Percentiles rank a stretch among this genome's conserved stretches.
phyloP scores from a whole-genome alignment of 2,888 invertebrate species.

The Limnephilus marmoratus region DNA sequence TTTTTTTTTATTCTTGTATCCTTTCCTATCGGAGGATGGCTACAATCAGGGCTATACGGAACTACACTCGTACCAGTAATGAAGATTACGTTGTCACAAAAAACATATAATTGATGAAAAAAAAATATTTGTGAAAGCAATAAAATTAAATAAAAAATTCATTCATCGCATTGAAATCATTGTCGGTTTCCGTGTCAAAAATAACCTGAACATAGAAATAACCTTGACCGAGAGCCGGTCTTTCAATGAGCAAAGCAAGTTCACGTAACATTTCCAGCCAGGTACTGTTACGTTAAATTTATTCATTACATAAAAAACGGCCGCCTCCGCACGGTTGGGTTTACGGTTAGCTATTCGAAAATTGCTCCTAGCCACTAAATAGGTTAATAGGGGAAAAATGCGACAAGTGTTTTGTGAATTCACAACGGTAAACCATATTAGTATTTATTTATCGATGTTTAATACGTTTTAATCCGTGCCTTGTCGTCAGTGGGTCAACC shows the following conservation, averaged over 20 bases:
- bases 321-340: conserved; percentile 7
- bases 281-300: conserved; percentile 58
- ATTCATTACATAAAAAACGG: conserved; percentile 57
- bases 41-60: neutral
- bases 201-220: conserved; percentile 7
- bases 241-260: neutral
- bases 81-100: neutral
- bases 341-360: conserved; percentile 56
- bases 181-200: neutral
- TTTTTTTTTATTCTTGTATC: too few species aligned
- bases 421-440: conserved; percentile 16
- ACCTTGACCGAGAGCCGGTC: conserved; percentile 58
- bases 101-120: neutral
- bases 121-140: neutral
- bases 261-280: conserved; percentile 56
- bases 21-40: too few species aligned
- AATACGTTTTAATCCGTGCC: neutral
- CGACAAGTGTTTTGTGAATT: conserved; percentile 11
- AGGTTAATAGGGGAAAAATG: conserved; percentile 12
- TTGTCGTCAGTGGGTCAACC: neutral
- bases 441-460: neutral
- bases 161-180: neutral
- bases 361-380: conserved; percentile 43
- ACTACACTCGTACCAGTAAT: neutral
- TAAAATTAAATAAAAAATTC: neutral